Evolutionary conservation across 2,797 vertebrate species (phyloP), one percentile per base, ranked within the genome.

Genomic region (Spinus pinus): DNA sequence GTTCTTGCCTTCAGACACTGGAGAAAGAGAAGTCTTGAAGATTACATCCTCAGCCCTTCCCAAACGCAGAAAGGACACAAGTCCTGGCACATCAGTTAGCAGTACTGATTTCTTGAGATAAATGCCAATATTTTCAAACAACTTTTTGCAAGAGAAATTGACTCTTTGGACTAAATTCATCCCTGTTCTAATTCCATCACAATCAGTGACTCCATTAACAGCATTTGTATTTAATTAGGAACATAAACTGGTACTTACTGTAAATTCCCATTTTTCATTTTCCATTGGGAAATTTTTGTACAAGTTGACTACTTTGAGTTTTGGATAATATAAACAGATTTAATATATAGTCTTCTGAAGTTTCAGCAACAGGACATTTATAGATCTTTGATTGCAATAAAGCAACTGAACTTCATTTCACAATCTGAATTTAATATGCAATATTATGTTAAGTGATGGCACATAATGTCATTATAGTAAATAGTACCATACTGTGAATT

Each of bases 401-500:
- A 94, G 85, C 62, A 90, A 88, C 90, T 56, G 85, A 94, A 94
- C 60, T 94, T 90, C 88, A 92, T 94, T 95, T 82, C 83, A 91
- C 73, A 54, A 94, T 73, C 77, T 92, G 88, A 93, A 73, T 96
- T 96, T 93, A 95, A 96, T 94, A 88, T 73, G 64, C 9, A 8
- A 47, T 96, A 91, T 84, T 96, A 91, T 94, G 72, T 93, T 91
- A 96, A 94, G 73, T 91, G 82, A 96, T 91, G 71, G 88, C 86
- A 88, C 71, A 53, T 84, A 90, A 84, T 91, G 57, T 86, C 89
- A 93, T 94, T 95, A 94, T 58, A 91, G 87, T 81, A 50, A 73
- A 20, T 82, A 86, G 77, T 78, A 79, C 93, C 70, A 67, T 39
- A 75, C 75, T 88, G 74, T 82, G 93, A 96, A 90, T 94, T 95